These are phyloP conservation scores for Muschampia staudingeri DNA, from an alignment of 2,888 invertebrate species.

Conservation along the genomic window DNA sequence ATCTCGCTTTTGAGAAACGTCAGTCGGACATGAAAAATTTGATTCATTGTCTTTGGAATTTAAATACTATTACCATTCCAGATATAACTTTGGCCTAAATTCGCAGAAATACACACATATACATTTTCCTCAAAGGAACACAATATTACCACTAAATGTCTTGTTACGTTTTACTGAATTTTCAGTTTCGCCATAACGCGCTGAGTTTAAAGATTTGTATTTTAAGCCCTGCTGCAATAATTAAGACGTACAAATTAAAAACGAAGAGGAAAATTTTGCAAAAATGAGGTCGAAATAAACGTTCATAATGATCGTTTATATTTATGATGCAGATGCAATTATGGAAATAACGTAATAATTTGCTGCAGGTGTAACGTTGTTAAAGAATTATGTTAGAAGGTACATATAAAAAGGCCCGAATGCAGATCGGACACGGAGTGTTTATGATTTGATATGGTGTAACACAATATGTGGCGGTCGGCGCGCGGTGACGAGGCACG, in stretches of 20 bases:
- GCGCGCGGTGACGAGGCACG: slow-evolving; percentile 83
- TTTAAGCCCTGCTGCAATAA: slow-evolving; percentile 30
- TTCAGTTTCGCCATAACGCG: slow-evolving; percentile 1
- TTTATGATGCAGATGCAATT: slow-evolving; percentile 52
- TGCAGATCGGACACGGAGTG: slow-evolving; percentile 4
- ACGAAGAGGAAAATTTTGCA: slow-evolving; percentile 42
- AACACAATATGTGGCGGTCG: slow-evolving; percentile 86
- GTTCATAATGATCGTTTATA: slow-evolving; percentile 41
- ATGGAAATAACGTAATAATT: slow-evolving; percentile 44
- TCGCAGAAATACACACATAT: slow-evolving; percentile 20
- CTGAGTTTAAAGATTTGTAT: slow-evolving; percentile 33
- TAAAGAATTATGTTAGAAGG: slow-evolving; percentile 37
- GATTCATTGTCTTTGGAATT: slow-evolving; percentile 60
- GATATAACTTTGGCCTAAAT: slow-evolving; percentile 35
- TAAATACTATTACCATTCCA: slow-evolving; percentile 48
- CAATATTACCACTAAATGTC: slow-evolving; percentile 10
- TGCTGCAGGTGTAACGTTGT: slow-evolving; percentile 44
- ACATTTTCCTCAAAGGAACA: slow-evolving; percentile 30
- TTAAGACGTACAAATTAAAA: slow-evolving; percentile 36
- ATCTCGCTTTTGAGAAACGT: slow-evolving; percentile 78
- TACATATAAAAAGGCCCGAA: slow-evolving; percentile 30
- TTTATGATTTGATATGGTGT: slow-evolving; percentile 78
- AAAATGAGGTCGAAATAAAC: slow-evolving; percentile 47
- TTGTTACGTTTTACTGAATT: slow-evolving; percentile 17
- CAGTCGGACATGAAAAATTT: slow-evolving; percentile 71